Percentiles rank a stretch among this genome's conserved stretches.
Evolutionary conservation across 2,888 invertebrate genomes (phyloP).

Genomic region (Xanthostigma xanthostigma): DNA sequence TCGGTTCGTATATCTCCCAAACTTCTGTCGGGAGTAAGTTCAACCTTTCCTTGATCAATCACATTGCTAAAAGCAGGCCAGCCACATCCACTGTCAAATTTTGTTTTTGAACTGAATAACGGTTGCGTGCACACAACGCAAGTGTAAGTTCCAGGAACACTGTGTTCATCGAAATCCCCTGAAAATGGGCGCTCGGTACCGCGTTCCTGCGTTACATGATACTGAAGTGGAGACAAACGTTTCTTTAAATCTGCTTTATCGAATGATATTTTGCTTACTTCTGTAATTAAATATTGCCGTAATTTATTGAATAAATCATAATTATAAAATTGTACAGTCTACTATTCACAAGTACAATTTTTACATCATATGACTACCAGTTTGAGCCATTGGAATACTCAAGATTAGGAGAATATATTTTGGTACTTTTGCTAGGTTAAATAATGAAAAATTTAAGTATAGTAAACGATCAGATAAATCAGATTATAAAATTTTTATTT

Average conservation of each 20-base stretch:
- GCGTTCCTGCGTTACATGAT: conserved; percentile 82
- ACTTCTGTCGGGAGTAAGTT: conserved; percentile 65
- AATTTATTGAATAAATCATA: too few relatives aligned
- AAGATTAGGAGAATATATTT: too few relatives aligned
- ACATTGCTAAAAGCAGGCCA: conserved; percentile 92
- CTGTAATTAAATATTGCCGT: too few relatives aligned
- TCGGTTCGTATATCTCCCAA: conserved; percentile 77
- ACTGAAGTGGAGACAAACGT: conserved; percentile 68
- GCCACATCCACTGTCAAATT: conserved; percentile 84
- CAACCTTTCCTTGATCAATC: conserved; percentile 61
- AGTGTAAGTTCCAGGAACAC: conserved; percentile 69
- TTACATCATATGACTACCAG: too few relatives aligned
- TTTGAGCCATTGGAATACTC: too few relatives aligned
- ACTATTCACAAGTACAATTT: too few relatives aligned
- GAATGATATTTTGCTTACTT: too few relatives aligned
- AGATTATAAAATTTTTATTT: too few relatives aligned
- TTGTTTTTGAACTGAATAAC: conserved; percentile 74
- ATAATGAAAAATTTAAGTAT: too few relatives aligned
- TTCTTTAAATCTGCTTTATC: conserved; percentile 63
- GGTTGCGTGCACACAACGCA: conserved; percentile 78
- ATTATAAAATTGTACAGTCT: too few relatives aligned
- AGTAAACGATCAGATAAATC: too few relatives aligned
- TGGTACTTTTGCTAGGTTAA: too few relatives aligned
- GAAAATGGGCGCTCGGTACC: conserved; percentile 67
- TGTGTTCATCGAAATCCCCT: conserved; percentile 69